Conservation (phyloP, 2,113 vertebrate genomes). For the Toxotes jaculatrix region DNA sequence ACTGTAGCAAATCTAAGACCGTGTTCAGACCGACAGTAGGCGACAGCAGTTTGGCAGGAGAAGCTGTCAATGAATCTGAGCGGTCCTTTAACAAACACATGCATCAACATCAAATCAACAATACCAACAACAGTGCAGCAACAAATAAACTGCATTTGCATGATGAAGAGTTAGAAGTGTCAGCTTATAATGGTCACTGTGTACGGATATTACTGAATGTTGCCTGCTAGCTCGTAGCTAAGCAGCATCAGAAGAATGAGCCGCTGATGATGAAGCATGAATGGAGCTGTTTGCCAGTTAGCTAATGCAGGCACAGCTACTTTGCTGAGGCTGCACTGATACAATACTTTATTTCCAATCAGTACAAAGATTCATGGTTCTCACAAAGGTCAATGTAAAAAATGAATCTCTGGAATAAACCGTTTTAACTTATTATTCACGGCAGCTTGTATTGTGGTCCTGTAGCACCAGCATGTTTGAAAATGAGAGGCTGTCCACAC, state of each 20-base stretch:
- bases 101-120: conserved; percentile 5
- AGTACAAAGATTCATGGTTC: no score
- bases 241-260: background rate
- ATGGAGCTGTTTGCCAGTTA: background rate
- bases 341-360: background rate
- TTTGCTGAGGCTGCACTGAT: background rate
- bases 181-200: background rate
- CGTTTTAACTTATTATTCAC: background rate
- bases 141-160: no score
- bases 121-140: background rate
- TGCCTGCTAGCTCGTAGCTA: background rate
- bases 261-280: background rate
- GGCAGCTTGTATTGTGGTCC: background rate
- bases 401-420: background rate
- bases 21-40: background rate
- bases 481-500: no score
- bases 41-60: conserved; percentile 12
- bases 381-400: background rate
- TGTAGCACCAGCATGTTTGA: no score
- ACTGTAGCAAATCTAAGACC: background rate
- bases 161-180: background rate
- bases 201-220: background rate
- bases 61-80: conserved; percentile 7
- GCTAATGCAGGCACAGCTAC: background rate
- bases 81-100: background rate